phyloP scores from a whole-genome alignment of 1,140 invertebrate species.

The Drosophila oshimai region DNA sequence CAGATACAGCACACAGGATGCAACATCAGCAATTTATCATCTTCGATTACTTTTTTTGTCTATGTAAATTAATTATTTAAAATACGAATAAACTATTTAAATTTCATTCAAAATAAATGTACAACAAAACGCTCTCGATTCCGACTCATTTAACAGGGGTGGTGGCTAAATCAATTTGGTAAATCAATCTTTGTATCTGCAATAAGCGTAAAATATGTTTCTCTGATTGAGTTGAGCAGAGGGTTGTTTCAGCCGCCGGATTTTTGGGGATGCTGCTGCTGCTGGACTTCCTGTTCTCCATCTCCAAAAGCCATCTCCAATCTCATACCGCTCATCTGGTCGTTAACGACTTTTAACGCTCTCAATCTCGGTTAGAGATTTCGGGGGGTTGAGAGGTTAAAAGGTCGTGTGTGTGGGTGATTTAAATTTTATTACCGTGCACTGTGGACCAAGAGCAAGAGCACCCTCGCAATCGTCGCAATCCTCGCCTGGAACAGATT shows the following conservation, averaged over 20 bases:
- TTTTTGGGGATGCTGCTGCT: slow-evolving; percentile 42
- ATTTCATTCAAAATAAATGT: slow-evolving; percentile 77
- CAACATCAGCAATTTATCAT: slow-evolving; percentile 39
- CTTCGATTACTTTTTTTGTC: slow-evolving; percentile 52
- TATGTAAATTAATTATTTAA: slow-evolving; percentile 75
- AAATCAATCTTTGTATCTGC: slow-evolving; percentile 42
- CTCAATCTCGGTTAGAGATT: slow-evolving; percentile 10
- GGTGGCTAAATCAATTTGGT: slow-evolving; percentile 12
- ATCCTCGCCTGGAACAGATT: slow-evolving; percentile 42
- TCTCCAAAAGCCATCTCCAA: neutral
- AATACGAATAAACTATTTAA: slow-evolving; percentile 64
- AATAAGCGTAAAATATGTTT: slow-evolving; percentile 59
- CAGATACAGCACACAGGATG: slow-evolving; percentile 1
- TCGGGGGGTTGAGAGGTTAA: neutral
- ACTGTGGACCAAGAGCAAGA: too few relatives aligned
- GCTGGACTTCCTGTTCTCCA: neutral
- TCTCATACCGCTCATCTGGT: slow-evolving; percentile 15
- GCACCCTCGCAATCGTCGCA: slow-evolving; percentile 5
- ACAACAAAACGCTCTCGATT: slow-evolving; percentile 40
- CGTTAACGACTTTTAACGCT: slow-evolving; percentile 63
- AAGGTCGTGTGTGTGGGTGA: slow-evolving; percentile 55
- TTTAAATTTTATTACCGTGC: slow-evolving; percentile 79
- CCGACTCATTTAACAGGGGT: slow-evolving; percentile 1
- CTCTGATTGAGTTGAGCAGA: slow-evolving; percentile 33
- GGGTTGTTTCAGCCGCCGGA: slow-evolving; percentile 6